Conservation (phyloP, 2,888 invertebrate genomes). For the Nowickia ferox region DNA sequence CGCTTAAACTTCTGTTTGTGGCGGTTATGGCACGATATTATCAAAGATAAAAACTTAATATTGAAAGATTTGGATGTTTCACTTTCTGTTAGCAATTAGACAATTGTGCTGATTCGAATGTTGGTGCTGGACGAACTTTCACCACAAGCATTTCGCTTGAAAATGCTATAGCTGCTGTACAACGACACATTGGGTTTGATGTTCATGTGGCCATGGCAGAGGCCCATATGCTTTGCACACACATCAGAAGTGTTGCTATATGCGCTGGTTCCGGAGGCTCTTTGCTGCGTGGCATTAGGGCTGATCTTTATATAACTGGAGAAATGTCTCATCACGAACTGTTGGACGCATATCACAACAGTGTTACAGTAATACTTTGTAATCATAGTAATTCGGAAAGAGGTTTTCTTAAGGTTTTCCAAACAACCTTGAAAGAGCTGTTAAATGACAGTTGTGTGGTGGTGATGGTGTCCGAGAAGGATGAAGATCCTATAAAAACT, state of each 20-base stretch:
- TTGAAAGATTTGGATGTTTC: background rate
- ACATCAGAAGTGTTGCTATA: slow-evolving; percentile 88
- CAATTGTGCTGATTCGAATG: slow-evolving; percentile 44
- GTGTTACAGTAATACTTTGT: slow-evolving; percentile 92
- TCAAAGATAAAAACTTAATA: background rate
- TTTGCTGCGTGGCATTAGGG: slow-evolving; percentile 88
- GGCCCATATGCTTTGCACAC: slow-evolving; percentile 82
- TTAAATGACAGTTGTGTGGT: slow-evolving; percentile 84
- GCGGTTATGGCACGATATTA: too few relatives aligned
- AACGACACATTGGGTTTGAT: slow-evolving; percentile 87
- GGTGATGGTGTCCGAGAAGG: slow-evolving; percentile 88
- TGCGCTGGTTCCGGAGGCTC: slow-evolving; percentile 96
- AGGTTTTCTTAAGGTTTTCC: slow-evolving; percentile 89
- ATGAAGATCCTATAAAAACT: slow-evolving; percentile 90
- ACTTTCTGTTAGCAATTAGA: slow-evolving; percentile 42
- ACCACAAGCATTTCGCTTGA: slow-evolving; percentile 85
- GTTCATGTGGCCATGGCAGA: slow-evolving; percentile 89
- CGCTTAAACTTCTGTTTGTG: too few relatives aligned
- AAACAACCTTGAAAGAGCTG: slow-evolving; percentile 79
- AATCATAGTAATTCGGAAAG: slow-evolving; percentile 98
- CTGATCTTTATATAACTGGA: slow-evolving; percentile 93
- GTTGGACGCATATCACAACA: slow-evolving; percentile 92
- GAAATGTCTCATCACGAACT: slow-evolving; percentile 98
- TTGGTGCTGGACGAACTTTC: slow-evolving; percentile 86
- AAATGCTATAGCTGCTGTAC: slow-evolving; percentile 86